These are phyloP conservation scores for Villa cingulata DNA, from an alignment of 2,888 invertebrate species.

Conservation along the genomic window DNA sequence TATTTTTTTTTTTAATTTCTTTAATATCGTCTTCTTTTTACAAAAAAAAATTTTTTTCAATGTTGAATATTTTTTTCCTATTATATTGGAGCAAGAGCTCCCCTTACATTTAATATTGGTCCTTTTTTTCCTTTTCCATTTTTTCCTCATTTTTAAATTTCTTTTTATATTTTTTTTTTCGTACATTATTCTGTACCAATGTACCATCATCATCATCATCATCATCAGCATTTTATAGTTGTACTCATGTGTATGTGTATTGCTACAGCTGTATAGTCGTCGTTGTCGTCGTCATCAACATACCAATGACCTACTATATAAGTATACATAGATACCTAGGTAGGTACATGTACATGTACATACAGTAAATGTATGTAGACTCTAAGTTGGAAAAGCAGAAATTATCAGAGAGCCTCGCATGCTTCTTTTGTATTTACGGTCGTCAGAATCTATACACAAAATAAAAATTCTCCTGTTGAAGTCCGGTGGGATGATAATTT, in stretches of 20 bases:
- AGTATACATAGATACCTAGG: slow-evolving; percentile 3
- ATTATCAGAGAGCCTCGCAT: not conserved
- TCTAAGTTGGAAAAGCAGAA: not conserved
- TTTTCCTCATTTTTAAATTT: too few relatives aligned
- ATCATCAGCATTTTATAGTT: too few relatives aligned
- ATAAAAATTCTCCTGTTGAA: not conserved
- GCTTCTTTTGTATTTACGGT: not conserved
- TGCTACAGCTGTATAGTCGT: slow-evolving; percentile 5
- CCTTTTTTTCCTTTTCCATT: too few relatives aligned
- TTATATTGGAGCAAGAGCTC: not conserved
- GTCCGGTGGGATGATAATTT: slow-evolving; percentile 3
- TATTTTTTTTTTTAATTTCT: slow-evolving; percentile 3
- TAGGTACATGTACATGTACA: too few relatives aligned
- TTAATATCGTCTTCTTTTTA: slow-evolving; percentile 7
- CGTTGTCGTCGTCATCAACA: slow-evolving; percentile 3
- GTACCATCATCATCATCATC: too few relatives aligned
- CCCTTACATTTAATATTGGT: not conserved
- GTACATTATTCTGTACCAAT: too few relatives aligned
- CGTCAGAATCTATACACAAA: slow-evolving; percentile 3
- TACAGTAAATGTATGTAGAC: too few relatives aligned
- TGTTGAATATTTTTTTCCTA: not conserved
- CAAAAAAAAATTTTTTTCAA: slow-evolving; percentile 3
- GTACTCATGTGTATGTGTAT: not conserved
- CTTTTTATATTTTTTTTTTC: too few relatives aligned
- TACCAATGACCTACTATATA: not conserved